Evolutionary conservation across 1,140 invertebrate species (phyloP).

Genomic region (Pseudachorutes palmiensis): DNA sequence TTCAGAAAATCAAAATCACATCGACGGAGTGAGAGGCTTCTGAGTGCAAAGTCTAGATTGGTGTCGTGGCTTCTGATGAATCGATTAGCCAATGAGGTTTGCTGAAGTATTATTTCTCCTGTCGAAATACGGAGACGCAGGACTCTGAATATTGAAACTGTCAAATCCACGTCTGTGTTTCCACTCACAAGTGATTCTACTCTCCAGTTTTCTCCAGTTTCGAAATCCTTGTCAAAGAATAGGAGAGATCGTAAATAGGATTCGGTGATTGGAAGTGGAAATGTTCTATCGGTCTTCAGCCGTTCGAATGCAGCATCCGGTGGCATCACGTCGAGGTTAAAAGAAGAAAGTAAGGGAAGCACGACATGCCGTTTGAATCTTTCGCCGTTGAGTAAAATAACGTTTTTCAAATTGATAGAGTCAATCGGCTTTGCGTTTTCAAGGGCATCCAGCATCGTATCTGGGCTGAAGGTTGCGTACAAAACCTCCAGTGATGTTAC

Average conservation of each 20-base stretch:
- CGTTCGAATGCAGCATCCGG: background rate
- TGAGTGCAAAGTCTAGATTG: background rate
- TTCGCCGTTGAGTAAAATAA: background rate
- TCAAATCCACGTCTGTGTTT: constrained; percentile 1
- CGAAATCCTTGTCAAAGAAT: constrained; percentile 16
- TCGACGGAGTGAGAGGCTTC: background rate
- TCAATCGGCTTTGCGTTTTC: constrained; percentile 9
- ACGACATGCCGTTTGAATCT: background rate
- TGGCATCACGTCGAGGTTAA: background rate
- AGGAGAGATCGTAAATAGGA: background rate
- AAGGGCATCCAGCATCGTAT: background rate
- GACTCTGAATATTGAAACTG: background rate
- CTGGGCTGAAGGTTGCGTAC: background rate
- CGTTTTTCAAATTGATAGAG: background rate
- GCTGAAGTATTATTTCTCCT: background rate
- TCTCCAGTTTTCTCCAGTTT: background rate
- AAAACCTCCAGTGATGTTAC: background rate
- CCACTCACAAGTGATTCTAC: background rate
- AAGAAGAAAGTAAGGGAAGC: background rate
- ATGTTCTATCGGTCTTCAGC: background rate
- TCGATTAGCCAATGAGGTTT: background rate
- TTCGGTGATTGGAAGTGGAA: constrained; percentile 4
- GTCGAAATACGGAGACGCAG: background rate
- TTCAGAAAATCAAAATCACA: background rate
- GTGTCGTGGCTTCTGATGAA: background rate